Evolutionary conservation across 2,113 vertebrate genomes (phyloP).

Genomic region (Ranitomeya imitator): DNA sequence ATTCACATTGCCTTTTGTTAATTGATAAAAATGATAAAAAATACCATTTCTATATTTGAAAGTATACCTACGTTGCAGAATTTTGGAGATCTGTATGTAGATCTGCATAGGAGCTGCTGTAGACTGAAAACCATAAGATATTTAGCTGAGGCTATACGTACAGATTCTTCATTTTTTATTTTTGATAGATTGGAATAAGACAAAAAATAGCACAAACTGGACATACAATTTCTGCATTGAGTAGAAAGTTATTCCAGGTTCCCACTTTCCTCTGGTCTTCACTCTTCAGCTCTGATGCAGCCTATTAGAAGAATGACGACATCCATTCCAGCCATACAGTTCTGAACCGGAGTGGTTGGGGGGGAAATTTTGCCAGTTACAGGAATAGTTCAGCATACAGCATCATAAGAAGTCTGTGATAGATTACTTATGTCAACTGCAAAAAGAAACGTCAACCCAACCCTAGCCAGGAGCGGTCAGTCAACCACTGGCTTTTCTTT

Average conservation of each 20-base stretch:
- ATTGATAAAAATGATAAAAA: too few relatives aligned
- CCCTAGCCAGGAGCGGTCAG: background rate
- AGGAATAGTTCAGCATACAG: background rate
- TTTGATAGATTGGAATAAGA: too few relatives aligned
- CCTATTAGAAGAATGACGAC: background rate
- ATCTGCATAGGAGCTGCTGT: too few relatives aligned
- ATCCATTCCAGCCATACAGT: background rate
- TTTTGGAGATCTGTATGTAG: too few relatives aligned
- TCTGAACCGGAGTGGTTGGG: background rate
- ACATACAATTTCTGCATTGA: too few relatives aligned
- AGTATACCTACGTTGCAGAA: too few relatives aligned
- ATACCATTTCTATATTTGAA: too few relatives aligned
- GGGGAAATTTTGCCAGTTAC: background rate
- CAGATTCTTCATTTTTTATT: too few relatives aligned
- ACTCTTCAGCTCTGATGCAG: background rate
- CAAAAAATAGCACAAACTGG: too few relatives aligned
- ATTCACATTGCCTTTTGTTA: too few relatives aligned
- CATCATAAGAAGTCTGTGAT: background rate
- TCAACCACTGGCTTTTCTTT: background rate
- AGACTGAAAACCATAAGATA: too few relatives aligned
- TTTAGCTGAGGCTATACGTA: too few relatives aligned
- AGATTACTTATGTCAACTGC: background rate
- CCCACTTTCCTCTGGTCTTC: background rate
- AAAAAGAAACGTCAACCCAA: background rate
- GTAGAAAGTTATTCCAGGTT: background rate